Conservation (phyloP, 2,797 vertebrate species). For the Neosalanx taihuensis region DNA sequence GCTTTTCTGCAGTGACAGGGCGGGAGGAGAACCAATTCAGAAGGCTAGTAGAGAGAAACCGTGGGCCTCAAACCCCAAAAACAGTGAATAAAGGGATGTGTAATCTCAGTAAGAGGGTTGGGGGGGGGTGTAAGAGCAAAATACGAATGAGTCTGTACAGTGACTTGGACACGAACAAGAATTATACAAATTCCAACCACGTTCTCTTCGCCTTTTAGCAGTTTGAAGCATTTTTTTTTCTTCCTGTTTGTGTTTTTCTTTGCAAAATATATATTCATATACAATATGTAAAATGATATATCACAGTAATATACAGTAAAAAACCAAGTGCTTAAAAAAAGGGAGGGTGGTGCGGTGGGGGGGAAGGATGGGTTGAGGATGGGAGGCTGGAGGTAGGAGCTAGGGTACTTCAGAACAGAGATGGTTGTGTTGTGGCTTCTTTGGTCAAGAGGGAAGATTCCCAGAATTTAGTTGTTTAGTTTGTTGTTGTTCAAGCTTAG, state of each 20-base stretch:
- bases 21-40: conserved; percentile 64
- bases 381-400: conserved; percentile 47
- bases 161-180: conserved; percentile 54
- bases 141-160: conserved; percentile 62
- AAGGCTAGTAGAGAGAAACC: conserved; percentile 45
- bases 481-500: conserved; percentile 61
- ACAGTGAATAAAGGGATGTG: conserved; percentile 48
- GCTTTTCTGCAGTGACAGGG: conserved; percentile 61
- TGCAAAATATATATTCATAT: conserved; percentile 76
- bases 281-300: conserved; percentile 76
- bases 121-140: conserved; percentile 41
- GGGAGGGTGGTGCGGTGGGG: conserved; percentile 46
- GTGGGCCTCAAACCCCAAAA: conserved; percentile 51
- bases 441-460: conserved; percentile 75
- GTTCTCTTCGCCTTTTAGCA: conserved; percentile 41
- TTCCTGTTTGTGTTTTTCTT: conserved; percentile 56
- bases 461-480: conserved; percentile 65
- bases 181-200: conserved; percentile 28
- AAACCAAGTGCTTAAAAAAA: conserved; percentile 75
- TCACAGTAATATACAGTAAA: conserved; percentile 74
- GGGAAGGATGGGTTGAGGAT: conserved; percentile 40
- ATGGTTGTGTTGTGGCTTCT: conserved; percentile 70
- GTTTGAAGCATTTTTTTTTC: conserved; percentile 47
- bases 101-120: conserved; percentile 33
- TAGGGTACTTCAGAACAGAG: conserved; percentile 56